Conservation (phyloP, 2,113 vertebrate genomes). For the Gallinago media region DNA sequence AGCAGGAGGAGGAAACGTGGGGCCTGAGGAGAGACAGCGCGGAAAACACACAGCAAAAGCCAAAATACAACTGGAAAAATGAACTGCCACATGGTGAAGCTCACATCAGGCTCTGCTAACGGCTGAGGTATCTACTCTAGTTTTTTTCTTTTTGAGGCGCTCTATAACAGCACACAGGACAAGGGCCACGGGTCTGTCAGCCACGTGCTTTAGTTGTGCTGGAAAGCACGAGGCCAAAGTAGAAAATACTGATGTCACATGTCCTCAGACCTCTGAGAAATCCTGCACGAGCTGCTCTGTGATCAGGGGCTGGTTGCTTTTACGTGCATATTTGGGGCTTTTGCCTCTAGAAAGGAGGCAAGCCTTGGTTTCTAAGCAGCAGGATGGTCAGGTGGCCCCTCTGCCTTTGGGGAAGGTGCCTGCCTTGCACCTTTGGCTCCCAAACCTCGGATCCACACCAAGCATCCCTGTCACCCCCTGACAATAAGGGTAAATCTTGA, state of each 20-base stretch:
- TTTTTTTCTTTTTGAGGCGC: accelerated
- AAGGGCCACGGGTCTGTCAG: neutral
- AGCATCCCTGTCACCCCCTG: too few relatives aligned
- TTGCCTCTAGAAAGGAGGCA: neutral
- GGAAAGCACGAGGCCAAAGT: neutral
- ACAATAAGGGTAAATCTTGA: neutral
- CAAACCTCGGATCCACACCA: too few relatives aligned
- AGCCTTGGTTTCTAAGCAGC: neutral
- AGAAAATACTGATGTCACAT: neutral
- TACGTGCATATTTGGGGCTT: neutral
- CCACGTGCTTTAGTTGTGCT: neutral
- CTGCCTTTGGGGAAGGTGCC: too few relatives aligned
- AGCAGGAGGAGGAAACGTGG: neutral
- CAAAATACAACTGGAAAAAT: neutral
- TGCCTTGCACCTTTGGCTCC: too few relatives aligned
- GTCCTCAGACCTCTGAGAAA: neutral
- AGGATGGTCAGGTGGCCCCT: neutral
- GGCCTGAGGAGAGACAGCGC: neutral
- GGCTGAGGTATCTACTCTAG: neutral
- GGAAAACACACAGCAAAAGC: neutral
- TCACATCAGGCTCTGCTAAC: neutral
- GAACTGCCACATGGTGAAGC: neutral
- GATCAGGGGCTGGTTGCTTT: accelerated
- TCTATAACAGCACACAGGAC: neutral
- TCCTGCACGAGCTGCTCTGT: neutral